Evolutionary conservation across 2,888 invertebrate genomes (phyloP).

Genomic region (Drosophila demipolita): DNA sequence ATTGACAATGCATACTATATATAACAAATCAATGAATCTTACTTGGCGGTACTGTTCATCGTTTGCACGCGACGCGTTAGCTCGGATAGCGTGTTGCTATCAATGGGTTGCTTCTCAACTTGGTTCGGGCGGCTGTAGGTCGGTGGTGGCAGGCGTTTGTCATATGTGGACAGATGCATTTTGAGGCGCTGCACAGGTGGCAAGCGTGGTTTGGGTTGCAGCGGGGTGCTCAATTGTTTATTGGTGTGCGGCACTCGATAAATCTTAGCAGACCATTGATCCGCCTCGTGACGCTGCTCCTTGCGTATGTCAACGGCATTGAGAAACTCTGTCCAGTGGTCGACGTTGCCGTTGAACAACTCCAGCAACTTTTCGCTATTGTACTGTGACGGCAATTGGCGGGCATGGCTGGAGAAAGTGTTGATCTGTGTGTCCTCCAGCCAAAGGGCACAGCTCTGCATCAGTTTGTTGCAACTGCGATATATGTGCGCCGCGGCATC

Average conservation of each 20-base stretch:
- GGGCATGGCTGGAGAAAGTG: constrained; percentile 85
- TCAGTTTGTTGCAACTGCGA: constrained; percentile 85
- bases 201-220: constrained; percentile 69
- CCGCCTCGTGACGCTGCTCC: constrained; percentile 86
- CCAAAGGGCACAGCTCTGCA: constrained; percentile 90
- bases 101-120: constrained; percentile 57
- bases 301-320: constrained; percentile 87
- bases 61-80: constrained; percentile 82
- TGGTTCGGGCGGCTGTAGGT: constrained; percentile 63
- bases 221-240: constrained; percentile 59
- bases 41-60: constrained; percentile 86
- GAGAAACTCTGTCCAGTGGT: constrained; percentile 89
- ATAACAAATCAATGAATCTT: constrained; percentile 41
- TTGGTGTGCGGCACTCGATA: constrained; percentile 82
- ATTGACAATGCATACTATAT: background rate
- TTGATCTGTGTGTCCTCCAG: constrained; percentile 91
- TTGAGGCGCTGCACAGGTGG: constrained; percentile 87
- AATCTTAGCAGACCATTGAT: constrained; percentile 87
- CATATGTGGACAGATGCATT: constrained; percentile 88
- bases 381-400: constrained; percentile 90
- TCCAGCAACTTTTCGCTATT: constrained; percentile 88
- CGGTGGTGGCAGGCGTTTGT: constrained; percentile 87
- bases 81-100: constrained; percentile 76
- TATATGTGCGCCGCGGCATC: constrained; percentile 82
- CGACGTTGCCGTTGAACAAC: constrained; percentile 87